Evolutionary conservation across 2,888 invertebrate genomes (phyloP), one percentile per base, ranked within the genome.

Genomic region (Acanthococcus lagerstroemiae): DNA sequence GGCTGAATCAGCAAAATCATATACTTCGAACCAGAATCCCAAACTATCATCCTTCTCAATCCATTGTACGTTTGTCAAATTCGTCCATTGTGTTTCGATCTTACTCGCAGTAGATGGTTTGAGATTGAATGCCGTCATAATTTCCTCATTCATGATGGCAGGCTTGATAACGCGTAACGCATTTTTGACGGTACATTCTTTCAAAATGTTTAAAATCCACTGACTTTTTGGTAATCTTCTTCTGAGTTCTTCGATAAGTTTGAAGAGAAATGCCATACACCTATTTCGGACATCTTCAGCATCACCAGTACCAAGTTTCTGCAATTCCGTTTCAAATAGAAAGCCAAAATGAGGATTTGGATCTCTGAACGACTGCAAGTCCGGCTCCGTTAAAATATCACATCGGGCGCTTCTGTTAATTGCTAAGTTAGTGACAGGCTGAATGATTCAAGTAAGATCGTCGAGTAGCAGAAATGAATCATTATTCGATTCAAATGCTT

Each of bases 21-120:
- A 7, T 17, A 73, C 72, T 66, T 72, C 67, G 65, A 56, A 66
- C 72, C 73, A 73, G 69, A 73, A 73, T 25, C 70, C 56, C 9
- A 45, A 3, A 30, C 67, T 67, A 44, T 52, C 55, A 19, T 44
- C 48, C 19, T 45, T 65, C 48, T 67, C 37, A 4, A 12, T 12
- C 15, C 15, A 22, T 22, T 54, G 22, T 54, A 24, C 22, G 7
- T 19, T 54, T 54, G 19, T 57, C 27, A 57, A 15, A 22, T 57
- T 21, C 2, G 1, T 57, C 45, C 45, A 57, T 17, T 44, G 54
- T 1, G 19, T 54, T 19, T 54, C 22, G 2, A 54, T 54, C 24
- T 12, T 24, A 19, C 2, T 54, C 9, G 54, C 54, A 22, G 15
- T 3, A 9, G 24, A 21, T 5, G 1, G 3, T 22, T 54, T 15